Evolutionary conservation across 2,113 vertebrate species (phyloP).

Genomic region (Dissostichus mawsoni): DNA sequence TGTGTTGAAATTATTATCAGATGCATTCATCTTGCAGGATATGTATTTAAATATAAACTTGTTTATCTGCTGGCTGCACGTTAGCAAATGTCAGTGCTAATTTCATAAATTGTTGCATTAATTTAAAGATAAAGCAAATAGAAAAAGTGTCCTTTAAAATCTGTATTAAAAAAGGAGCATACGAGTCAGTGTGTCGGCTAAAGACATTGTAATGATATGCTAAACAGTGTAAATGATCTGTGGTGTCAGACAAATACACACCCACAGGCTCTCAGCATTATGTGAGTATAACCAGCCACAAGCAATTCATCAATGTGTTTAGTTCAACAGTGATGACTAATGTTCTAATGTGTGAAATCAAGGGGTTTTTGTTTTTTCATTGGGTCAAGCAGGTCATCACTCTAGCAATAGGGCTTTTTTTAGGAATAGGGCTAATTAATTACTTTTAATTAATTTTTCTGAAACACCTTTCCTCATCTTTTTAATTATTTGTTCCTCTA

Average conservation of each 20-base stretch:
- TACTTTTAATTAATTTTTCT: background rate
- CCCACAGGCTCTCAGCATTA: constrained; percentile 66
- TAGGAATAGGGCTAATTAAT: background rate
- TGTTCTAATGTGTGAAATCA: constrained; percentile 5
- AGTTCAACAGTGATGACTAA: constrained; percentile 17
- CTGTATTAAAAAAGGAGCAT: background rate
- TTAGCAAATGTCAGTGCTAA: background rate
- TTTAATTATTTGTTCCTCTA: background rate
- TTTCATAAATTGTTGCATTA: background rate
- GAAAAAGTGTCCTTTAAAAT: background rate
- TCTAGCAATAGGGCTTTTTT: background rate
- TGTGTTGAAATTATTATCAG: background rate
- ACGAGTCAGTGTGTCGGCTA: constrained; percentile 41
- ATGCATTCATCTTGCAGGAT: too few species aligned
- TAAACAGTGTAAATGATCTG: constrained; percentile 76
- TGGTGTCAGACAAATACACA: constrained; percentile 74
- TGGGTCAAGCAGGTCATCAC: background rate
- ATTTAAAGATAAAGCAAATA: background rate
- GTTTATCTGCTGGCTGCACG: too few species aligned
- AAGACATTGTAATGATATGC: constrained; percentile 72
- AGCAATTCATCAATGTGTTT: constrained; percentile 19
- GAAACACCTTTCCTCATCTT: background rate
- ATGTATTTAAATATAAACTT: too few species aligned
- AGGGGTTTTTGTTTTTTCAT: background rate
- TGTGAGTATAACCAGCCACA: constrained; percentile 47